Percentiles rank a stretch among this genome's conserved stretches.
These are phyloP conservation scores for Philereme transversata DNA, from an alignment of 2,888 invertebrate species.

Conservation along the genomic window DNA sequence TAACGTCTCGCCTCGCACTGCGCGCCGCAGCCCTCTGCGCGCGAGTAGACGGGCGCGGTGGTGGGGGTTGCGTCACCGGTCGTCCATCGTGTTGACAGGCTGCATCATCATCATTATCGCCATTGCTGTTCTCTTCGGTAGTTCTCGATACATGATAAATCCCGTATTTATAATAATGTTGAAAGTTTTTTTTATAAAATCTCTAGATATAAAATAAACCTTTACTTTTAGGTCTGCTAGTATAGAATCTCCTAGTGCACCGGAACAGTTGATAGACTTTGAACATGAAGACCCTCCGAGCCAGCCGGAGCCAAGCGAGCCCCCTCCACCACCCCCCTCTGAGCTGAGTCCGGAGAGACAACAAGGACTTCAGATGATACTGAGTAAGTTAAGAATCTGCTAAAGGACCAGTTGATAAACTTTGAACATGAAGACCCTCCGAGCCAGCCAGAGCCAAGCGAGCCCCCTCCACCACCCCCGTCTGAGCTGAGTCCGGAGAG, in stretches of 20 bases:
- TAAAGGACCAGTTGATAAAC: constrained; percentile 41
- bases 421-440: constrained; percentile 42
- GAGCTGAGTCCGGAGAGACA: constrained; percentile 52
- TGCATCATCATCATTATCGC: too few relatives aligned
- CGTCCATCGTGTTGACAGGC: too few relatives aligned
- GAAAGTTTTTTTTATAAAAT: too few relatives aligned
- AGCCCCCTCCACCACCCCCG: constrained; percentile 54
- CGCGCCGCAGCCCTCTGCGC: too few relatives aligned
- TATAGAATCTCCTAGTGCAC: constrained; percentile 23
- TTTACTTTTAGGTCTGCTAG: constrained; percentile 10
- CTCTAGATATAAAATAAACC: too few relatives aligned
- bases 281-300: constrained; percentile 45
- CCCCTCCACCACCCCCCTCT: constrained; percentile 53
- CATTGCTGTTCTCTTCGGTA: too few relatives aligned
- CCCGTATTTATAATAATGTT: too few relatives aligned
- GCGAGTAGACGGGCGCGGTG: too few relatives aligned
- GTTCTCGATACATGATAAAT: too few relatives aligned
- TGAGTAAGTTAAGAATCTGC: constrained; percentile 57
- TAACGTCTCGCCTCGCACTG: too few relatives aligned
- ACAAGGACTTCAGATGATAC: constrained; percentile 61
- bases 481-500: constrained; percentile 50
- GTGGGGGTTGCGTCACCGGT: too few relatives aligned
- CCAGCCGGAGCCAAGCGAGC: constrained; percentile 49
- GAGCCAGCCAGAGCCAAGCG: constrained; percentile 50
- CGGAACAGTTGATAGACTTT: constrained; percentile 44